These are phyloP conservation scores for Pygocentrus nattereri DNA, from an alignment of 2,797 vertebrate genomes.

Conservation along the genomic window DNA sequence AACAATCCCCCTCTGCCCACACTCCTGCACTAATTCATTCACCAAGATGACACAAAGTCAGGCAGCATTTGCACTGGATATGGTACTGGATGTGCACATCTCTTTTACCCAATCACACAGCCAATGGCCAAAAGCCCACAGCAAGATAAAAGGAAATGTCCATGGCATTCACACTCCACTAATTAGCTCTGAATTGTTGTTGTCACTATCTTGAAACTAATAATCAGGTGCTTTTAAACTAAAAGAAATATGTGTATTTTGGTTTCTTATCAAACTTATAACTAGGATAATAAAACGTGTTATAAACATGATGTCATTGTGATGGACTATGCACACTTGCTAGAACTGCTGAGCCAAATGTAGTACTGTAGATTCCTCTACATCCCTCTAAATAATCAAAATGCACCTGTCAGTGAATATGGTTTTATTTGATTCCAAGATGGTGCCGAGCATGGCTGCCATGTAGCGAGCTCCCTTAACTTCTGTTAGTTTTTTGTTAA, in stretches of 20 bases:
- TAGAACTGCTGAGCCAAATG: background rate
- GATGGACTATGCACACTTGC: background rate
- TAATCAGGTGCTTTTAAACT: background rate
- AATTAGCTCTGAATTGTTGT: background rate
- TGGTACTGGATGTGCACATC: background rate
- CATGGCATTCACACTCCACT: background rate
- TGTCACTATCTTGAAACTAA: background rate
- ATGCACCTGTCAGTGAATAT: background rate
- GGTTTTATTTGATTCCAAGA: too few relatives aligned
- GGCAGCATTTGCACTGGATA: background rate
- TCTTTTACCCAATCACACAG: background rate
- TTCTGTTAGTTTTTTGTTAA: too few relatives aligned
- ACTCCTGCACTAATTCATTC: slow-evolving; percentile 16
- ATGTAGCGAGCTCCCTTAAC: too few relatives aligned
- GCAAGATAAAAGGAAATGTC: background rate
- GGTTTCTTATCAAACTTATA: background rate
- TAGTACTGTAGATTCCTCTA: background rate
- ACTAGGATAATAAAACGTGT: background rate
- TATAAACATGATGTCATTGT: background rate
- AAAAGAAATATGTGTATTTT: background rate
- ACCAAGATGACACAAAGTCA: slow-evolving; percentile 16
- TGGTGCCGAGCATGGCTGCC: too few relatives aligned
- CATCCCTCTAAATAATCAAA: background rate
- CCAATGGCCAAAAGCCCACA: background rate
- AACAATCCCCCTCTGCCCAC: slow-evolving; percentile 17